Evolutionary conservation across 2,113 vertebrate species (phyloP).

Genomic region (Chiloscyllium plagiosum): DNA sequence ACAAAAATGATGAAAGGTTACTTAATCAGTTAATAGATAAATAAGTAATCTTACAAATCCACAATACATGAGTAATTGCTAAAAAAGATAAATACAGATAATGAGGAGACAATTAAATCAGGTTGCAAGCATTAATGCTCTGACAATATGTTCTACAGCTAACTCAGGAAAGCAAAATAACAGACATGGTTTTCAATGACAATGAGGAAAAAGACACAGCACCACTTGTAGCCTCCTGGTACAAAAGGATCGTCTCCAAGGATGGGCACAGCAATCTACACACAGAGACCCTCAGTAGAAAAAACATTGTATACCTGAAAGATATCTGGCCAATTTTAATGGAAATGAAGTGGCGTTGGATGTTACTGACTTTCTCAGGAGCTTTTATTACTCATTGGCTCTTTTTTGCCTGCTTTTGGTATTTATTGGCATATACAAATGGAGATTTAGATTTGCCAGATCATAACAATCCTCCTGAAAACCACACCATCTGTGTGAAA

Average conservation of each 20-base stretch:
- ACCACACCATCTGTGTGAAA: constrained; percentile 91
- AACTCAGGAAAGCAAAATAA: not conserved
- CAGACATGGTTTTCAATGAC: not conserved
- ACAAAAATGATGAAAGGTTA: not conserved
- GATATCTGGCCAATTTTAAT: constrained; percentile 89
- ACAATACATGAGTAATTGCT: not conserved
- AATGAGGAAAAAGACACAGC: constrained; percentile 63
- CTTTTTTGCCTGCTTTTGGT: constrained; percentile 93
- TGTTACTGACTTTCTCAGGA: constrained; percentile 83
- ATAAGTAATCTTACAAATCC: constrained; percentile 22
- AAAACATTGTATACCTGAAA: constrained; percentile 67
- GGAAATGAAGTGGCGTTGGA: constrained; percentile 93
- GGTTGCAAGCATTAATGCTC: not conserved
- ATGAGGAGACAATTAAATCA: not conserved
- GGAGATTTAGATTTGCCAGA: constrained; percentile 84
- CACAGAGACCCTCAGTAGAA: constrained; percentile 47
- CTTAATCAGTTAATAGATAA: not conserved
- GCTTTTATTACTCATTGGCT: constrained; percentile 93
- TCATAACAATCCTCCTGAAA: constrained; percentile 78
- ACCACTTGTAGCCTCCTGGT: constrained; percentile 65
- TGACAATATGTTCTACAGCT: constrained; percentile 27
- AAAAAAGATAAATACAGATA: constrained; percentile 16
- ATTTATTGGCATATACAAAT: constrained; percentile 84
- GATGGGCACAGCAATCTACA: constrained; percentile 73
- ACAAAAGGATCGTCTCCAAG: constrained; percentile 80